phyloP scores from a whole-genome alignment of 2,113 vertebrate species.

The Anarhynchus alexandrinus region DNA sequence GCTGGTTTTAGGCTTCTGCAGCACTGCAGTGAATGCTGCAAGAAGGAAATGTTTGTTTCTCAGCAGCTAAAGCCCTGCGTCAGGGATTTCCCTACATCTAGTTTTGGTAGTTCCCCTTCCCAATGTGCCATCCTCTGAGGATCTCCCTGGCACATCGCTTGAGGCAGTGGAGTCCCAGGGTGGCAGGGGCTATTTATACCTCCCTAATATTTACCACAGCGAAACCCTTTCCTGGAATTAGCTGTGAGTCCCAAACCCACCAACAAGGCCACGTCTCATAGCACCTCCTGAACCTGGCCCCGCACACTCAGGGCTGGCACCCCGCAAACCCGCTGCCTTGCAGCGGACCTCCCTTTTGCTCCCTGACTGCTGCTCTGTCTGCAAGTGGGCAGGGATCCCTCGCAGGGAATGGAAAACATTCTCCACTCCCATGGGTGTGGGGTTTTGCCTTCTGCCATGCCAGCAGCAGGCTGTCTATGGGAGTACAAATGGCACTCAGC shows the following conservation, averaged over 20 bases:
- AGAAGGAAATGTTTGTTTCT: neutral
- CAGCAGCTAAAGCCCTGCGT: neutral
- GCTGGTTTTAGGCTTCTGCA: neutral
- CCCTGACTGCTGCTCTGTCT: neutral
- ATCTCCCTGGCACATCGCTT: neutral
- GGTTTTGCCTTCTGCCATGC: neutral
- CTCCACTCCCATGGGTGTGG: neutral
- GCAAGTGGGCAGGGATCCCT: neutral
- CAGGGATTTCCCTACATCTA: neutral
- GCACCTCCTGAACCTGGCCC: neutral
- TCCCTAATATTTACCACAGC: neutral
- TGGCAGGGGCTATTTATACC: neutral
- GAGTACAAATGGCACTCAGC: neutral
- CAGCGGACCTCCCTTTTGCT: neutral
- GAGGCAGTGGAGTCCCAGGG: neutral
- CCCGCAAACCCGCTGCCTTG: neutral
- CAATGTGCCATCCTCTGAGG: neutral
- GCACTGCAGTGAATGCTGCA: accelerated
- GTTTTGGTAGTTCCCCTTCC: neutral
- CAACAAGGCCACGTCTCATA: neutral
- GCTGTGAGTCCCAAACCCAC: neutral
- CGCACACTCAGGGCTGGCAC: accelerated
- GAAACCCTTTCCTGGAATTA: neutral
- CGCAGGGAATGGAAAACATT: neutral
- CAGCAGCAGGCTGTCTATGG: neutral